Percentiles rank a stretch among this genome's conserved stretches.
These are phyloP conservation scores for Nephrotoma guestfalica DNA, from an alignment of 2,888 invertebrate genomes.

Conservation along the genomic window DNA sequence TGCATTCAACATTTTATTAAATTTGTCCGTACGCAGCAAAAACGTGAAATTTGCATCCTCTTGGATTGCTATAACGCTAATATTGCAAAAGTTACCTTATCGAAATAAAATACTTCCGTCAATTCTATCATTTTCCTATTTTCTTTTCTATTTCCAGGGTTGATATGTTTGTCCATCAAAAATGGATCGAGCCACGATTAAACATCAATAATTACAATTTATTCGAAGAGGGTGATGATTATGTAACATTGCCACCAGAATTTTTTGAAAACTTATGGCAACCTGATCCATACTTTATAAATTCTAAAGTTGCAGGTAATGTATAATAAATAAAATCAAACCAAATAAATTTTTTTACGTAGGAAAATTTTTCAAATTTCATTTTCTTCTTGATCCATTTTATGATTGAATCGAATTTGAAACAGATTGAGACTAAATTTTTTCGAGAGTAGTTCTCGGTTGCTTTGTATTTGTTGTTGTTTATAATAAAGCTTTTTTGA, in stretches of 20 bases:
- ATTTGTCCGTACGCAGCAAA: too few species aligned
- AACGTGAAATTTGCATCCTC: too few species aligned
- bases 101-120: too few species aligned
- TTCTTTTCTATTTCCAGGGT: slow-evolving; percentile 38
- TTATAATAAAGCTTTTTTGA: not conserved
- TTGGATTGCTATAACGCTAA: too few species aligned
- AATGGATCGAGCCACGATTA: slow-evolving; percentile 65
- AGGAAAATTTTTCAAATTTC: not conserved
- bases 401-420: not conserved
- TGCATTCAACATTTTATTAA: too few species aligned
- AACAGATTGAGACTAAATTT: not conserved
- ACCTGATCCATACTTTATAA: slow-evolving; percentile 72
- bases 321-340: not conserved
- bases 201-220: slow-evolving; percentile 55
- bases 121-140: not conserved
- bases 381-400: not conserved
- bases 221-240: slow-evolving; percentile 67
- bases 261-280: slow-evolving; percentile 79
- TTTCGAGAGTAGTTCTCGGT: not conserved
- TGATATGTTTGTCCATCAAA: slow-evolving; percentile 71
- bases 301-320: slow-evolving; percentile 70
- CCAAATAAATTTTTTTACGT: not conserved
- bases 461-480: not conserved
- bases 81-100: too few species aligned
- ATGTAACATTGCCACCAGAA: slow-evolving; percentile 62